A percentile compares a stretch with the other conserved stretches of the same genome.
Conservation (phyloP, 2,113 vertebrate genomes). For the Nerophis lumbriciformis region DNA sequence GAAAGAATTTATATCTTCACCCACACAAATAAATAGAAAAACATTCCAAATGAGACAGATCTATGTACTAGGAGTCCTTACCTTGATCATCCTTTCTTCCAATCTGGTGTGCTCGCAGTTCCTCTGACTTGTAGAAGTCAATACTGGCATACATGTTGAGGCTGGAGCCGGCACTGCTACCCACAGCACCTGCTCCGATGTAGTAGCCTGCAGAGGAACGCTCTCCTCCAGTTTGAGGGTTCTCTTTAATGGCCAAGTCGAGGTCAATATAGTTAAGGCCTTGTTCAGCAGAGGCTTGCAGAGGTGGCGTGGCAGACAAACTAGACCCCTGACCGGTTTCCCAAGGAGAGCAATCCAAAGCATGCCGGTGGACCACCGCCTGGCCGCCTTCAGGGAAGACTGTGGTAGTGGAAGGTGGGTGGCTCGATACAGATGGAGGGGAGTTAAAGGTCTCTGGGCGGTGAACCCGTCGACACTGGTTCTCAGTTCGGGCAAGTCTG, state of each 20-base stretch:
- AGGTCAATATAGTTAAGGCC: conserved; percentile 83
- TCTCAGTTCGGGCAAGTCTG: conserved; percentile 47
- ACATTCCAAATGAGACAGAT: neutral
- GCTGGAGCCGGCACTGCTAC: conserved; percentile 36
- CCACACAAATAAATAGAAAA: neutral
- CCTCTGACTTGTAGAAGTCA: conserved; percentile 76
- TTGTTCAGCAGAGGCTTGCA: conserved; percentile 64
- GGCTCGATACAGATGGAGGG: conserved; percentile 42
- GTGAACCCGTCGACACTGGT: conserved; percentile 56
- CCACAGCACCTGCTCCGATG: conserved; percentile 48
- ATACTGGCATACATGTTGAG: conserved; percentile 78
- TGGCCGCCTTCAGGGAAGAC: conserved; percentile 62
- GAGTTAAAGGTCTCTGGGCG: conserved; percentile 65
- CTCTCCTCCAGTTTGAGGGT: conserved; percentile 62
- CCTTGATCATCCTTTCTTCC: conserved; percentile 68
- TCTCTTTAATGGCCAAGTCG: conserved; percentile 73
- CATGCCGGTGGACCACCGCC: conserved; percentile 51
- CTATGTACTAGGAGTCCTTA: conserved; percentile 36
- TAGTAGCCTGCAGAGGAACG: conserved; percentile 55
- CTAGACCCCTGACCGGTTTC: conserved; percentile 46
- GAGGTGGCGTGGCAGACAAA: conserved; percentile 51
- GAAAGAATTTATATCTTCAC: neutral
- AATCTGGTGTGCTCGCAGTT: conserved; percentile 63
- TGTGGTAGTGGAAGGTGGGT: conserved; percentile 55
- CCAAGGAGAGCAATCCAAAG: conserved; percentile 64